Conservation (phyloP, 1,140 invertebrate species). For the Lamellibrachia luymesi region DNA sequence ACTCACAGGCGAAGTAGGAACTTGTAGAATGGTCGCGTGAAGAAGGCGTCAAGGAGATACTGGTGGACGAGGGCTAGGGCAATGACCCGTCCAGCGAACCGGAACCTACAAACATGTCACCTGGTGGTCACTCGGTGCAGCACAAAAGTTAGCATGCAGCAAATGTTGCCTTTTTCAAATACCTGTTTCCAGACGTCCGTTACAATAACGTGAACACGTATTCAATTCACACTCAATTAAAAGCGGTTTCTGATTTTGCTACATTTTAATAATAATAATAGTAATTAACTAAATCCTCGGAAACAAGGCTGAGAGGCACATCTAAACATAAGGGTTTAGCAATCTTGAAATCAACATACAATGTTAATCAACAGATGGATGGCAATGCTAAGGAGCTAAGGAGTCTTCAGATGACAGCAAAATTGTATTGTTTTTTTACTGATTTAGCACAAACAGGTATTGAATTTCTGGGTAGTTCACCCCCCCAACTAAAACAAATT, state of each 20-base stretch:
- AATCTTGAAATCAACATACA: too few relatives aligned
- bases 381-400: too few relatives aligned
- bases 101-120: slow-evolving; percentile 67
- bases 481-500: not conserved
- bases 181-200: not conserved
- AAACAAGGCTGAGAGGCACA: not conserved
- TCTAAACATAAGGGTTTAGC: too few relatives aligned
- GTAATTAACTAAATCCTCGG: slow-evolving; percentile 19
- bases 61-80: slow-evolving; percentile 93
- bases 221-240: not conserved
- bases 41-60: slow-evolving; percentile 94
- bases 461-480: too few relatives aligned
- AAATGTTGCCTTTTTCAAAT: not conserved
- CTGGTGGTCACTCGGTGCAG: not conserved
- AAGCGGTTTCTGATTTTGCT: too few relatives aligned
- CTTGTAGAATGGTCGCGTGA: slow-evolving; percentile 95
- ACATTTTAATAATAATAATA: slow-evolving; percentile 5
- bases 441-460: too few relatives aligned
- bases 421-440: too few relatives aligned
- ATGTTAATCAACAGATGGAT: too few relatives aligned
- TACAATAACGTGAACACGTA: slow-evolving; percentile 7
- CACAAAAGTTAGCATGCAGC: slow-evolving; percentile 19
- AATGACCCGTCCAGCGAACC: slow-evolving; percentile 90
- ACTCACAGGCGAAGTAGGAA: slow-evolving; percentile 79
- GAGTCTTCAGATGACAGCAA: not conserved